Conservation (phyloP, 2,797 vertebrate genomes). For the Silurus lanzhouensis region DNA sequence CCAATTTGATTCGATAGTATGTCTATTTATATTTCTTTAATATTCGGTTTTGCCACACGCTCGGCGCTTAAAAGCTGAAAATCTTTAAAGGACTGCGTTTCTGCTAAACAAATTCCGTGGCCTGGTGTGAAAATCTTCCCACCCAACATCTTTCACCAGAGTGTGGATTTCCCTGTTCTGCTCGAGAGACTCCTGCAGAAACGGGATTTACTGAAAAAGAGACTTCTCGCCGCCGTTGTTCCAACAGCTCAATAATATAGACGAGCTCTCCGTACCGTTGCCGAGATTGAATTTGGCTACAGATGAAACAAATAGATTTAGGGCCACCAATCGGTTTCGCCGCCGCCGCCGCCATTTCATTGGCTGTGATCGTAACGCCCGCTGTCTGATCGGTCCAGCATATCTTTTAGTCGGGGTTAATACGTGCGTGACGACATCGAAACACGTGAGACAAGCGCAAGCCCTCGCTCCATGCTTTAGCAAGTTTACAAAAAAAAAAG, state of each 20-base stretch:
- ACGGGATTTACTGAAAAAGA: neutral
- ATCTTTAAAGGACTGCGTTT: neutral
- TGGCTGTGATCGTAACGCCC: conserved; percentile 1
- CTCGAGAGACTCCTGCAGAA: conserved; percentile 34
- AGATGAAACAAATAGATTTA: conserved; percentile 52
- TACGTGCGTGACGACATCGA: no score
- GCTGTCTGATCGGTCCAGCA: conserved; percentile 37
- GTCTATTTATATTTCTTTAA: neutral
- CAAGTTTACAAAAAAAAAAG: no score
- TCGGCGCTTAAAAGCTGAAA: neutral
- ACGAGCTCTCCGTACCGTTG: conserved; percentile 47
- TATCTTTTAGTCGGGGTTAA: neutral
- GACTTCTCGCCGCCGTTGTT: conserved; percentile 39
- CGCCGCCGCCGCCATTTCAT: conserved; percentile 5
- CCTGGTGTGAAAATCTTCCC: neutral
- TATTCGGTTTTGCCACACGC: neutral
- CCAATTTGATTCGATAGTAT: neutral
- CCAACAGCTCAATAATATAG: conserved; percentile 50
- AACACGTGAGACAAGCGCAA: neutral
- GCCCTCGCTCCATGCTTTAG: no score
- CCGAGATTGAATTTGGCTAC: conserved; percentile 59
- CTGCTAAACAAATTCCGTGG: neutral
- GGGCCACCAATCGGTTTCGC: neutral
- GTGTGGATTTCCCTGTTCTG: conserved; percentile 36
- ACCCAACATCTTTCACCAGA: neutral